Evolutionary conservation across 2,888 invertebrate species (phyloP), one percentile per base, ranked within the genome.

Genomic region (Pristionchus arcanus): DNA sequence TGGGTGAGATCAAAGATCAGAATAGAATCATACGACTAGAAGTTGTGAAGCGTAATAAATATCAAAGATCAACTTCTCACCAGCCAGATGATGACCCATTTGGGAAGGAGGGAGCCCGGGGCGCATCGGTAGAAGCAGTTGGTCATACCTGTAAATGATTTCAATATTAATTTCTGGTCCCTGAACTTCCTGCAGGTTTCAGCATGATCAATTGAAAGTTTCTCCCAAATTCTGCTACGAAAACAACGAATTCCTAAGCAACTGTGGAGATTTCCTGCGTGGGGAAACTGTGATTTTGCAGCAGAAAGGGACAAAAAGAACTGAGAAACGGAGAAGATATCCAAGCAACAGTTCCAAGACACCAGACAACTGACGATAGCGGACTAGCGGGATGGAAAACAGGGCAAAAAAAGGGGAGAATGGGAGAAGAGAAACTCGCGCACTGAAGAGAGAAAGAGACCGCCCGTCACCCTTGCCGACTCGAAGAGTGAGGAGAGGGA

Each of bases 41-140:
- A 9, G 42, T 9, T 42, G 13, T 3, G 25, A 13, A 59, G 2
- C 25, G 3, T 25, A 59, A 2, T n/a, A 66, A 66, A 66, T 2
- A 66, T 66, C 25, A 66, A 66, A n/a, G 66, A 66, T 66, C 25
- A 68, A 3, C 21, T n/a, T n/a, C 81, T 49, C 28, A 68, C 87
- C 87, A 87, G 66, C 87, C 87, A 87, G 87, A 87, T 68, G 66
- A 49, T 19, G 87, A 87, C 68, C 87, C 86, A 86, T 19, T 86
- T 86, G 42, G 86, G 86, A 66, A 86, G 28, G 31, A 86, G 66
- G 16, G 86, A 86, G n/a, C 86, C 66, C 42, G n/a, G 63, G 15
- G 63, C 28, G 42, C 42, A 68, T 16, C 11, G 13, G 66, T 25
- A 28, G 68, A 87, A 53, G 28, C 42, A 63, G 42, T 37, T 37